A percentile compares a stretch with the other conserved stretches of the same genome.
Conservation (phyloP, 2,113 vertebrate genomes). For the Phoxinus phoxinus region DNA sequence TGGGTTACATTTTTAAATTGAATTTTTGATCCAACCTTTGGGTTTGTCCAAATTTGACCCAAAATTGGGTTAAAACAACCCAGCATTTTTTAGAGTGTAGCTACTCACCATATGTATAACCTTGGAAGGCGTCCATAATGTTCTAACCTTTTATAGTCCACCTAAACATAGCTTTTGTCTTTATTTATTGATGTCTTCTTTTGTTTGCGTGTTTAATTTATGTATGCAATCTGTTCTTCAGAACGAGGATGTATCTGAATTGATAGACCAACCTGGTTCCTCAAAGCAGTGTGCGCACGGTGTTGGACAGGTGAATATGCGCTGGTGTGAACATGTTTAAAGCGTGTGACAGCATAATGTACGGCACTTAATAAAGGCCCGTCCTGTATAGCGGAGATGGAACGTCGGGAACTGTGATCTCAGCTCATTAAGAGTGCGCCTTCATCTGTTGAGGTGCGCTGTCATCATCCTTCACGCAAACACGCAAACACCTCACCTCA, state of each 20-base stretch:
- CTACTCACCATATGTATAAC: background rate
- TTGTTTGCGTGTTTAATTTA: constrained; percentile 39
- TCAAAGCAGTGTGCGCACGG: background rate
- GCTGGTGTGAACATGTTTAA: constrained; percentile 47
- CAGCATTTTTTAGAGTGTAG: no score
- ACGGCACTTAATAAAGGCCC: constrained; percentile 45
- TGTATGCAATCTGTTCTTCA: constrained; percentile 30
- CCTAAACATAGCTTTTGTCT: background rate
- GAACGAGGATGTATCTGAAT: constrained; percentile 3
- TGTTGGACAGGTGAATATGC: constrained; percentile 41
- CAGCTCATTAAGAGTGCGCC: constrained; percentile 64
- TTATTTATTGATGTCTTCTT: background rate
- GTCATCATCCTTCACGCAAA: constrained; percentile 48
- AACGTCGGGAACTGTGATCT: constrained; percentile 58
- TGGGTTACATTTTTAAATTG: no score
- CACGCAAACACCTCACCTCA: constrained; percentile 35
- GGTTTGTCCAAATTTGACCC: no score
- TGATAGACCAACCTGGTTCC: constrained; percentile 2
- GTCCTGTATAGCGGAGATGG: constrained; percentile 35
- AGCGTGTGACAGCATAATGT: constrained; percentile 31
- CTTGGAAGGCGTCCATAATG: background rate
- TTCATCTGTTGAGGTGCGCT: constrained; percentile 57
- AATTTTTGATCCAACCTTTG: no score
- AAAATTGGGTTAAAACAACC: no score
- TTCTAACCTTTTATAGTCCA: background rate